These are phyloP conservation scores for Adelges cooleyi DNA, from an alignment of 1,140 invertebrate species.

Conservation along the genomic window DNA sequence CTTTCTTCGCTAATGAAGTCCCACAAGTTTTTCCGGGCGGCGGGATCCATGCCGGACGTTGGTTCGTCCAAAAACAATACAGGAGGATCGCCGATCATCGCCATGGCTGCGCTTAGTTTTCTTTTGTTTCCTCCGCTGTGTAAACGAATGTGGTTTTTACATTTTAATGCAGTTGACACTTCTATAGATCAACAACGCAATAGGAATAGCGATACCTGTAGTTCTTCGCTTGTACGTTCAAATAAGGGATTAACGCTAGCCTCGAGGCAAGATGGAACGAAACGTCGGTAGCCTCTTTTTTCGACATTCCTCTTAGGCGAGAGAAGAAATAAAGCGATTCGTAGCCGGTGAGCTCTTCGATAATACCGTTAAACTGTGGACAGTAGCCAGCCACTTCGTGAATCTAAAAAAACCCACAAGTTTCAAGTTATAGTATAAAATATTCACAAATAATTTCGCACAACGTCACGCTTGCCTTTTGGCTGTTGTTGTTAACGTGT, in stretches of 20 bases:
- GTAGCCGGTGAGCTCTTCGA: slow-evolving; percentile 42
- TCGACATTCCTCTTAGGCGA: slow-evolving; percentile 38
- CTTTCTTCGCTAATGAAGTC: slow-evolving; percentile 41
- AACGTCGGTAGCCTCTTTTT: slow-evolving; percentile 39
- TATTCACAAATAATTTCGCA: background rate
- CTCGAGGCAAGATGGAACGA: slow-evolving; percentile 16
- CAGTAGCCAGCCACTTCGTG: slow-evolving; percentile 36
- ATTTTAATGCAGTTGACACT: too few species aligned
- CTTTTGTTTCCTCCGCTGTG: slow-evolving; percentile 53
- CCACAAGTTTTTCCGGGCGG: slow-evolving; percentile 47
- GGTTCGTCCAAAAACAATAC: slow-evolving; percentile 46
- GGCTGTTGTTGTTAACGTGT: background rate
- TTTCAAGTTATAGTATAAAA: background rate
- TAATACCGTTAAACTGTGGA: slow-evolving; percentile 46
- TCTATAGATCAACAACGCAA: too few species aligned
- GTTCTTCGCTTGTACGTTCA: slow-evolving; percentile 23
- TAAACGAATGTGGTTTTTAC: background rate
- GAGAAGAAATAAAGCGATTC: slow-evolving; percentile 42
- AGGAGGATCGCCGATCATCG: slow-evolving; percentile 50
- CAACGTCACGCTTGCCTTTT: background rate
- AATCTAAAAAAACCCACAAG: too few species aligned
- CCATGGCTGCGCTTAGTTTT: slow-evolving; percentile 56
- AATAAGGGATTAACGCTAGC: slow-evolving; percentile 15
- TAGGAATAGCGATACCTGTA: too few species aligned
- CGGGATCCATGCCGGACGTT: slow-evolving; percentile 44